Base-by-base conservation (phyloP, 2,888 invertebrate genomes). In the Hemicrepidius hirtus region DNA sequence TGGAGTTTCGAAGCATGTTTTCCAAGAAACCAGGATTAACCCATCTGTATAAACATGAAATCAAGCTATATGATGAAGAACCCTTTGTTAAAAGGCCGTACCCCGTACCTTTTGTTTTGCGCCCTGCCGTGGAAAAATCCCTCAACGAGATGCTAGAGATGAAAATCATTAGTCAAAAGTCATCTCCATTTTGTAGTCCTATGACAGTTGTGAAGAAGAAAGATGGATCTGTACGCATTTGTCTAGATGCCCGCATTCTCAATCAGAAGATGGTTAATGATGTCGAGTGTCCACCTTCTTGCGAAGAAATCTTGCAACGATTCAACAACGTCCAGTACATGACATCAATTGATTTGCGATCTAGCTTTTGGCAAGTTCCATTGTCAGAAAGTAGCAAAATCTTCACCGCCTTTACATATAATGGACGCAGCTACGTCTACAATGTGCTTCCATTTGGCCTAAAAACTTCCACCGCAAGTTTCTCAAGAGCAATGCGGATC, bases 231-330 rank as follows among this genome's bases (percentile, higher is more conserved):
- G 57, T 57, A n/a, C n/a, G 57, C 2, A 24, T 57, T 13, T 57
- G 57, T 35, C 13, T 57, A 12, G 57, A 57, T 57, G 57, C 57
- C 7, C 9, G 57, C 10, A 13, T 18, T 13, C n/a, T 57, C 1
- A 49, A 49, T 20, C 1, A 16, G 3, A 18, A 18, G 2, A 49
- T 49, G 49, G 12, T 49, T 1, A 2, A 1, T 1, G 49, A 49
- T 4, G 0, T 0, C 1, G 49, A 13, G 13, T 1, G 83, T 62
- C 72, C 75, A 6, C 46, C 49, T 16, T 32, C 75, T 0, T 12
- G 64, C 0, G 75, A 77, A 49, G 76, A 78, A 55, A 57, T 77
- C 16, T 60, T 78, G 24, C 73, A 68, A 35, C 35, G 35, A 6
- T 75, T 71, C 37, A 35, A 53, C 7, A 55, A 66, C 10, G 68